Conservation (phyloP, 2,113 vertebrate genomes). For the Marmota flaviventris region DNA sequence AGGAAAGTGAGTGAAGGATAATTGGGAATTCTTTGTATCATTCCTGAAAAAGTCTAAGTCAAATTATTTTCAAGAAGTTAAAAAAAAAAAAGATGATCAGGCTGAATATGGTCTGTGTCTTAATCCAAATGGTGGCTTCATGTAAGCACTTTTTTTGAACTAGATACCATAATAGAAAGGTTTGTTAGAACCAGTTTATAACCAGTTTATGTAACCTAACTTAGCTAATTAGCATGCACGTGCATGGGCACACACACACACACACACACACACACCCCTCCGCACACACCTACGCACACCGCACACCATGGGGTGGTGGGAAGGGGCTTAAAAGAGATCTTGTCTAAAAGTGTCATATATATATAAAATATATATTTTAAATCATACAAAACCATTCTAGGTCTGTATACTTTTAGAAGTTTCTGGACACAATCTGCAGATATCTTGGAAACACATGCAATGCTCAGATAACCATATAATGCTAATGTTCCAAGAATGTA, state of each 20-base stretch:
- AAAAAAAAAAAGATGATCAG: neutral
- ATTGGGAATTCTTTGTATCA: neutral
- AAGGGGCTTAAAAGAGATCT: neutral
- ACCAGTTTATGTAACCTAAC: neutral
- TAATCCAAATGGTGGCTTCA: neutral
- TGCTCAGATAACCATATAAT: neutral
- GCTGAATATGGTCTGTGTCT: neutral
- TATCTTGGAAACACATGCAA: neutral
- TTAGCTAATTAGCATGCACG: neutral
- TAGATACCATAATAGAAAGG: neutral
- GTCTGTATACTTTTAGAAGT: neutral
- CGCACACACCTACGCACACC: no score
- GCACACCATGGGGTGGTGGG: no score
- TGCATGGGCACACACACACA: neutral
- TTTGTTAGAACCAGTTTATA: neutral
- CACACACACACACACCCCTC: accelerated
- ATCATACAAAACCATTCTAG: neutral
- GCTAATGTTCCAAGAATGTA: neutral
- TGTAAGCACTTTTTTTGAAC: neutral
- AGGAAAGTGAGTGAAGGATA: neutral
- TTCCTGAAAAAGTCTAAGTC: neutral
- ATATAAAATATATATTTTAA: neutral
- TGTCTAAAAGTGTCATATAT: neutral
- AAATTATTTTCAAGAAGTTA: neutral
- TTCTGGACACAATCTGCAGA: neutral